Evolutionary conservation across 2,888 invertebrate genomes (phyloP).

Genomic region (Tuberolachnus salignus): DNA sequence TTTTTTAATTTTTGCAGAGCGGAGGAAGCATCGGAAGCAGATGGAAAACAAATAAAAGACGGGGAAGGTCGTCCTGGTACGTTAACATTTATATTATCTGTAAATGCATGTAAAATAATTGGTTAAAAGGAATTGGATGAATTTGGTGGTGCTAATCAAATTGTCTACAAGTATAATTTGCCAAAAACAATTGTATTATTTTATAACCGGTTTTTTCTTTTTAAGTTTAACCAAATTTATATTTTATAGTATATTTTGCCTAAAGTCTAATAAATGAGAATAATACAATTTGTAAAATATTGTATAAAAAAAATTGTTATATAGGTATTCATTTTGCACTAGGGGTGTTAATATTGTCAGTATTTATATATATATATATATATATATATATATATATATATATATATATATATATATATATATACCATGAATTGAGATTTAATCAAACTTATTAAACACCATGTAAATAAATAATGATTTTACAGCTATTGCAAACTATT

Average conservation of each 20-base stretch:
- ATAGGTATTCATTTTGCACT: constrained; percentile 2
- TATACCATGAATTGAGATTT: background rate
- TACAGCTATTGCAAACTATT: constrained; percentile 14
- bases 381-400: background rate
- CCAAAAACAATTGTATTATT: background rate
- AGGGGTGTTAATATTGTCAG: constrained; percentile 15
- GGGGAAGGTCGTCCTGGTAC: constrained; percentile 59
- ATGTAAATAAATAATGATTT: constrained; percentile 43
- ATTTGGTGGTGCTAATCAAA: constrained; percentile 10
- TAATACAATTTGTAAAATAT: background rate
- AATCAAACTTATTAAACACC: background rate
- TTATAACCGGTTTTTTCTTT: too few species aligned
- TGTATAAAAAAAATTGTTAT: background rate
- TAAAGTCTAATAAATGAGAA: background rate
- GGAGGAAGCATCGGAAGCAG: constrained; percentile 62
- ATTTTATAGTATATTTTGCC: too few species aligned
- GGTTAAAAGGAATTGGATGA: background rate
- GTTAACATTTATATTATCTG: constrained; percentile 11
- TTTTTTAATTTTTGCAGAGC: constrained; percentile 62
- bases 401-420: background rate
- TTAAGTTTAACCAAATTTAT: too few species aligned
- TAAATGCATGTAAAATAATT: constrained; percentile 40
- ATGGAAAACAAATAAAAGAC: constrained; percentile 59
- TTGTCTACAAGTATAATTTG: background rate
- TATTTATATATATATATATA: background rate